Evolutionary conservation across 1,140 invertebrate genomes (phyloP), one percentile per base, ranked within the genome.

Genomic region (Samia ricini): DNA sequence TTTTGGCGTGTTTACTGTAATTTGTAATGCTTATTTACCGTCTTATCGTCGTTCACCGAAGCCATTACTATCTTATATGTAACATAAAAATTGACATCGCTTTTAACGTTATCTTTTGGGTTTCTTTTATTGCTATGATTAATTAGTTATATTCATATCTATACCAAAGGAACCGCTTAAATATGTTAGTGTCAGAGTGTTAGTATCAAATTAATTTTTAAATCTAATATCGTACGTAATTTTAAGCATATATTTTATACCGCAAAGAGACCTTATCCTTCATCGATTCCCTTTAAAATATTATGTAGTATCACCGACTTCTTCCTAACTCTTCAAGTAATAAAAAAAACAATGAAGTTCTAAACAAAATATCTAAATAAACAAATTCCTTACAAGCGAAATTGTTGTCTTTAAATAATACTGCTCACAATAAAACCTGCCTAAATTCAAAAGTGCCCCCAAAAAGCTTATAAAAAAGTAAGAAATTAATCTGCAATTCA

Each of bases 401-500:
- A 58, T 67, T 65, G 56, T 42, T 66, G 66, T 64, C 68, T 64
- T 42, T 64, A 64, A 66, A 66, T 66, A 71, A 67, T 61, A 61
- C 57, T 63, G 63, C 60, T 71, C 67, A 63, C 68, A 72, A 56
- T 69, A 72, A 65, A 64, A 63, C 64, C 56, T 64, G 66, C 68
- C 69, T 76, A 71, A 70, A 76, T 71, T 73, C 71, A 73, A 70
- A 72, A 74, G 69, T 72, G 66, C 69, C 69, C 71, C 63, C 63
- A 63, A 69, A 69, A 74, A 77, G 69, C 72, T 77, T 77, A 74
- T 74, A 77, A 74, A 73, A 72, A 77, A 73, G 72, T 74, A 74
- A 74, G 69, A 77, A 77, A 77, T 74, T 73, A 77, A 77, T 77
- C 74, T 77, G 66, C 74, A 77, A 77, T 77, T 77, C 74, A 77